Percentiles rank a stretch among this genome's conserved stretches.
Conservation (phyloP, 2,888 invertebrate genomes). For the Sussaba pulchella region DNA sequence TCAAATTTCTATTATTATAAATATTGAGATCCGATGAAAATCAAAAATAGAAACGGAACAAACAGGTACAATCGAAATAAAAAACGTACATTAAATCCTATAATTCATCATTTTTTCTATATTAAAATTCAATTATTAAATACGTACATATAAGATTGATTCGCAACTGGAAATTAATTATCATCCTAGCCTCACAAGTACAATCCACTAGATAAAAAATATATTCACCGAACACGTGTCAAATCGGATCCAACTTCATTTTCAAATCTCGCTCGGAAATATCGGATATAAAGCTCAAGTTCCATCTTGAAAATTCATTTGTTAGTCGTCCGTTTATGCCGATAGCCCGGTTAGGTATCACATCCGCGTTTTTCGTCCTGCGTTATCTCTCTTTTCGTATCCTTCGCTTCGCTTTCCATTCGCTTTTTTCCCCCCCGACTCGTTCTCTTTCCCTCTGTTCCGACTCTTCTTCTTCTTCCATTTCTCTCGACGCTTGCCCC, state of each 20-base stretch:
- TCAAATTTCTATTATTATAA: too few relatives aligned
- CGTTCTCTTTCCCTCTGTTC: slow-evolving; percentile 25
- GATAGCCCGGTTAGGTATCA: slow-evolving; percentile 25
- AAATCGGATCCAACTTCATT: not conserved
- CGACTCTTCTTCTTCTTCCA: slow-evolving; percentile 47
- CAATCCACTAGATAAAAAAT: too few relatives aligned
- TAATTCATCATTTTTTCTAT: too few relatives aligned
- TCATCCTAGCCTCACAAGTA: too few relatives aligned
- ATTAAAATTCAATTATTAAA: too few relatives aligned
- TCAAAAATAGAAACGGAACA: too few relatives aligned
- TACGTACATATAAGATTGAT: too few relatives aligned
- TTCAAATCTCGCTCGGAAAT: not conserved
- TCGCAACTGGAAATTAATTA: not conserved
- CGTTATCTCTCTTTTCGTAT: slow-evolving; percentile 44
- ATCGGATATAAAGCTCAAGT: not conserved
- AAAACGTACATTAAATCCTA: too few relatives aligned
- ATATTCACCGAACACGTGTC: not conserved
- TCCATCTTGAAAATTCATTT: slow-evolving; percentile 53
- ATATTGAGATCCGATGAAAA: too few relatives aligned
- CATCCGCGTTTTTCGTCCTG: slow-evolving; percentile 29
- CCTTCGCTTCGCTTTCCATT: slow-evolving; percentile 52
- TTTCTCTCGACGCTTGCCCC: slow-evolving; percentile 63
- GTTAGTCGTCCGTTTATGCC: slow-evolving; percentile 56
- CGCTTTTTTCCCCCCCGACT: slow-evolving; percentile 58
- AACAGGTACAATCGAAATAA: too few relatives aligned